Evolutionary conservation across 1,140 invertebrate species (phyloP), one percentile per base, ranked within the genome.

Genomic region (Philaenus spumarius): DNA sequence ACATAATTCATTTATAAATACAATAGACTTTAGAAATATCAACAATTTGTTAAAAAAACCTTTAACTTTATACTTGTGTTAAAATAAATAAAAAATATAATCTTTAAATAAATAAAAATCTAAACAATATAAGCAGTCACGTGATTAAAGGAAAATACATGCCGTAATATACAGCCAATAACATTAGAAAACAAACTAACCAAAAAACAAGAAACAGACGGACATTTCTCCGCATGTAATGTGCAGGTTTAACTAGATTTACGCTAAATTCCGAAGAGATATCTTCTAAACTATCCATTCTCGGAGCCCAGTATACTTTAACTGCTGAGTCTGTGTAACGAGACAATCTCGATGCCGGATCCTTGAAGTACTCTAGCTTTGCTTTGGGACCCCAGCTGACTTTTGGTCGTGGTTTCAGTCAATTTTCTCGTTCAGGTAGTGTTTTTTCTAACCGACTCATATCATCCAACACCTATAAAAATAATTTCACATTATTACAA

Each of bases 121-220:
- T 4, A 30, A 30, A 30, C 26, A 30, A 30, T 4, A 30, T 30
- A 30, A 3, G 26, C 26, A 30, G 26, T 30, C 26, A 30, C 26
- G 26, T 30, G 3, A 30, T 9, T 30, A 30, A 53, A 22, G 50
- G 15, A 17, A 53, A 53, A 20, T 37, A 53, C 30, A 53, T 20
- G 17, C 30, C 30, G 14, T 53, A 53, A 22, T 53, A 53, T 37
- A 35, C 50, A 9, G 50, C 34, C 7, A 35, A 22, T 19, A 53
- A 20, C 7, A 53, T 20, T n/a, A 53, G 50, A 53, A 53, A 53
- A 14, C 50, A 39, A 14, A 14, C 30, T 7, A 53, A 35, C 50
- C 50, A 53, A 20, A 53, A 53, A 20, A 15, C 26, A 22, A 53
- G 50, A 26, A 53, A 53, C 30, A 53, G 30, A 7, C 50, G 50